Evolutionary conservation across 30 jellyfish, hydroid and myxozoan species (phyloP).

Genomic region (Hydractinia echinata): DNA sequence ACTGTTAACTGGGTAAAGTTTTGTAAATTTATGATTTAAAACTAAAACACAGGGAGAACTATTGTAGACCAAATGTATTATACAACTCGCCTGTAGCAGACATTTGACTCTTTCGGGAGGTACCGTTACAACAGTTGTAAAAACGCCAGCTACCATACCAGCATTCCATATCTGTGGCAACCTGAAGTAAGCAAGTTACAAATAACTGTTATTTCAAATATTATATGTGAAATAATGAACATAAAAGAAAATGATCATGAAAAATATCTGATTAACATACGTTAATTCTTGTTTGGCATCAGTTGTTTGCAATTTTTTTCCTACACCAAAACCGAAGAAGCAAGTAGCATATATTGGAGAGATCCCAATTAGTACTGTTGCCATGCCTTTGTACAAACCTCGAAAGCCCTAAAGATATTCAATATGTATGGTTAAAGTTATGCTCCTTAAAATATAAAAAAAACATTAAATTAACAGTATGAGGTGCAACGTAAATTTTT

Average conservation of each 20-base stretch:
- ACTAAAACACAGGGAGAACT: no score
- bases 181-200: constrained; percentile 23
- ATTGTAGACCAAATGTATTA: no score
- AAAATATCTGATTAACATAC: constrained; percentile 18
- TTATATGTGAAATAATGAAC: neutral
- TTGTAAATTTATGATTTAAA: no score
- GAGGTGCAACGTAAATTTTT: neutral
- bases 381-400: constrained; percentile 96
- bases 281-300: constrained; percentile 64
- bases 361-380: constrained; percentile 87
- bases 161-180: constrained; percentile 89
- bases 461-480: neutral
- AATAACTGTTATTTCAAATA: neutral
- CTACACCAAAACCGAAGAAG: constrained; percentile 89
- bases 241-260: neutral
- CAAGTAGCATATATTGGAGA: constrained; percentile 91
- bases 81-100: constrained; percentile 74
- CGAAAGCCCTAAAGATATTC: constrained; percentile 56
- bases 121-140: constrained; percentile 79
- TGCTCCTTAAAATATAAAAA: neutral
- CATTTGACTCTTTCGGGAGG: constrained; percentile 98
- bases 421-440: neutral
- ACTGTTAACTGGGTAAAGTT: no score
- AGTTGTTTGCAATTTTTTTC: constrained; percentile 69
- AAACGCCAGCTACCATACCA: constrained; percentile 98